Evolutionary conservation across 2,113 vertebrate genomes (phyloP).

Genomic region (Melospiza melodia): DNA sequence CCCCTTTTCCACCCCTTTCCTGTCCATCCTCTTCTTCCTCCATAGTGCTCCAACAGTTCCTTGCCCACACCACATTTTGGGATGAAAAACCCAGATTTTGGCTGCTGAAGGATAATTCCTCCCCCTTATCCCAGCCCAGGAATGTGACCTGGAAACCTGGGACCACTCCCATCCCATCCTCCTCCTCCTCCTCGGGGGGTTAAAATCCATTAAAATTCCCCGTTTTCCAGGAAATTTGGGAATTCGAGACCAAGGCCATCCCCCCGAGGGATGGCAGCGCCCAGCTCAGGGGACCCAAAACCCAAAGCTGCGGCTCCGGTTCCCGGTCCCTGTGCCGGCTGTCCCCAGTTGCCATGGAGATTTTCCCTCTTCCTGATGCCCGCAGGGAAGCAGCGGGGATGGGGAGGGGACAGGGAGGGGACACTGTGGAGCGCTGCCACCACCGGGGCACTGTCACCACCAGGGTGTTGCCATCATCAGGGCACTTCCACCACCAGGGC

Average conservation of each 20-base stretch:
- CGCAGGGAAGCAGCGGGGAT: neutral
- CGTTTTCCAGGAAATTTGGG: neutral
- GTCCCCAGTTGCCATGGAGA: conserved; percentile 55
- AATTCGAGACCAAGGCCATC: fast-evolving
- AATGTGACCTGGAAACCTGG: neutral
- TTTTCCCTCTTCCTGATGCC: neutral
- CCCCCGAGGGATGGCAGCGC: fast-evolving
- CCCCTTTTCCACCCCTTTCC: neutral
- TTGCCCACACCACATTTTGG: neutral
- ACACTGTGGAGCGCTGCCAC: neutral
- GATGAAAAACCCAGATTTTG: neutral
- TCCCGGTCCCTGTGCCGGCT: neutral
- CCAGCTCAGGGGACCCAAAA: neutral
- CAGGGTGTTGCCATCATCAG: too few relatives aligned
- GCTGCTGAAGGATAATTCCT: neutral
- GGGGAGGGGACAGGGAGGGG: neutral
- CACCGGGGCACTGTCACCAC: fast-evolving
- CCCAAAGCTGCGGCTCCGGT: neutral
- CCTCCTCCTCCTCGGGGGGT: neutral
- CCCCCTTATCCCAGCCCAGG: neutral
- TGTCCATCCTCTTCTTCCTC: neutral
- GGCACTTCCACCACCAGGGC: too few relatives aligned
- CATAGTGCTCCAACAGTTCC: neutral
- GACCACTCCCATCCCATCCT: neutral
- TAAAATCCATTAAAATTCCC: fast-evolving